phyloP scores from a whole-genome alignment of 1,140 invertebrate genomes.

The Sitobion miscanthi region DNA sequence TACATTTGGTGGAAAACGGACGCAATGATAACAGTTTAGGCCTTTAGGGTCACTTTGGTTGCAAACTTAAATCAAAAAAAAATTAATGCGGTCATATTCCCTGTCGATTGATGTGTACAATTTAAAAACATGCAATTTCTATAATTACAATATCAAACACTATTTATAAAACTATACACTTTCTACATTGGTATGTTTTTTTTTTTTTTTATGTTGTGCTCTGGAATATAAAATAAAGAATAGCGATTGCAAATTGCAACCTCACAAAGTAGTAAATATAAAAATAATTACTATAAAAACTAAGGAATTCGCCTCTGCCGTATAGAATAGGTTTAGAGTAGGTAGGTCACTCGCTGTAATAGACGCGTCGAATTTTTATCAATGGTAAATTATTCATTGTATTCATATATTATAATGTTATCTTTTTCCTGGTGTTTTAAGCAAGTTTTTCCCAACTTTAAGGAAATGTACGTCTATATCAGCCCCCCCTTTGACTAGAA shows the following conservation, averaged over 20 bases:
- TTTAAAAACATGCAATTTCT: not conserved
- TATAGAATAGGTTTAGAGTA: not conserved
- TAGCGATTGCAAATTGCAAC: not conserved
- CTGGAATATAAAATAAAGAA: not conserved
- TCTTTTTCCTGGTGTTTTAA: not conserved
- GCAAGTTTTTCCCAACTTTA: not conserved
- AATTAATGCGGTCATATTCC: not conserved
- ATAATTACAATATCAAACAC: not conserved
- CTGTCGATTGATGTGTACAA: not conserved
- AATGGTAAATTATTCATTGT: too few species aligned
- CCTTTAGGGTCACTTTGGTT: not conserved
- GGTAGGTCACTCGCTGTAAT: not conserved
- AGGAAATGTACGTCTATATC: not conserved
- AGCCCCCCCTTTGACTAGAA: not conserved
- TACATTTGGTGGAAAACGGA: not conserved
- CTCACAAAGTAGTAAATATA: not conserved
- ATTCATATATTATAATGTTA: not conserved
- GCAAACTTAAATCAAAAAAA: not conserved
- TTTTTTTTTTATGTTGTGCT: not conserved
- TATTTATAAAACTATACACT: not conserved
- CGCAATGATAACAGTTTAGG: not conserved
- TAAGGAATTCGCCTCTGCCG: not conserved
- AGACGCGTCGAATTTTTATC: not conserved
- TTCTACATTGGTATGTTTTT: not conserved
- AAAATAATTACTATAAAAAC: not conserved